A percentile compares a stretch with the other conserved stretches of the same genome.
phyloP scores from a whole-genome alignment of 1,140 invertebrate genomes.

The Brachionus rotundiformis region DNA sequence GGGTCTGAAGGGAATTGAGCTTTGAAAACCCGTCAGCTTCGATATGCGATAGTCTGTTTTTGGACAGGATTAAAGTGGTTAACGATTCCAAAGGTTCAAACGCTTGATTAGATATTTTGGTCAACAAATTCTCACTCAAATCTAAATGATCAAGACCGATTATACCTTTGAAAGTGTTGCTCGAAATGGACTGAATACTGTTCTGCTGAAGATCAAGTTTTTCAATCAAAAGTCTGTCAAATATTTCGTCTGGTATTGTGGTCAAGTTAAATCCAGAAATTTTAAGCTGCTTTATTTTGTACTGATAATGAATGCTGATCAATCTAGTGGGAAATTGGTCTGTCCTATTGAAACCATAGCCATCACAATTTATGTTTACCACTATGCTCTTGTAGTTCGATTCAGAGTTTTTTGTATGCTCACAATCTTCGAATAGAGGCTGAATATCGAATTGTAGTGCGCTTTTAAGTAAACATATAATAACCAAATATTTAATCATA shows the following conservation, averaged over 20 bases:
- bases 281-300: constrained; percentile 17
- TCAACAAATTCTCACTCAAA: neutral
- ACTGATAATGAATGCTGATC: neutral
- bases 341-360: neutral
- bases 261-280: neutral
- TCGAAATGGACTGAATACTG: neutral
- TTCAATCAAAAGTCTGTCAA: constrained; percentile 19
- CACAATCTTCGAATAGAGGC: constrained; percentile 1
- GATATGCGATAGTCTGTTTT: neutral
- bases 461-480: neutral
- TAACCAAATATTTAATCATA: neutral
- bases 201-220: neutral
- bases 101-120: neutral
- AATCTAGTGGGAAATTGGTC: neutral
- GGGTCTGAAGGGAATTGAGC: neutral
- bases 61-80: neutral
- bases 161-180: neutral
- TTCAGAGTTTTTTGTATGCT: neutral
- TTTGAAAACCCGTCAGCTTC: neutral
- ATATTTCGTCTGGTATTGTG: neutral
- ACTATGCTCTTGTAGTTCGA: constrained; percentile 31
- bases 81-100: neutral
- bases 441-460: neutral
- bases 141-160: neutral
- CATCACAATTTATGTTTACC: constrained; percentile 12